A percentile compares a stretch with the other conserved stretches of the same genome.
Evolutionary conservation across 2,797 vertebrate species (phyloP).

Genomic region (Hemibagrus guttatus): DNA sequence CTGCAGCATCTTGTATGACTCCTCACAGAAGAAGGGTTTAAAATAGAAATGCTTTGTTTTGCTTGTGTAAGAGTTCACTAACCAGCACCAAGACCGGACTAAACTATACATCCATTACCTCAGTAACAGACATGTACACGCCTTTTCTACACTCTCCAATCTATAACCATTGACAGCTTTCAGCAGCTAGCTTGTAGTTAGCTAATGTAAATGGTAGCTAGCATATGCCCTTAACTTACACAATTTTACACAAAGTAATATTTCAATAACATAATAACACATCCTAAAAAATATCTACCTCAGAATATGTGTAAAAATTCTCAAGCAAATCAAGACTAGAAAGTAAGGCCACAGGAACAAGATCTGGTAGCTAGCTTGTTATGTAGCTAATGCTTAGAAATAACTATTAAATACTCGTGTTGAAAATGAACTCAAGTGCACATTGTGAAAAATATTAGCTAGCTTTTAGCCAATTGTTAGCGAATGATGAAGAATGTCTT

Average conservation of each 20-base stretch:
- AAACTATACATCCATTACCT: not conserved
- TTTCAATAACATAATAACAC: not conserved
- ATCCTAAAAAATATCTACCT: not conserved
- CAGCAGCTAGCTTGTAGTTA: not conserved
- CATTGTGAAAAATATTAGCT: not conserved
- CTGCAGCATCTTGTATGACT: not conserved
- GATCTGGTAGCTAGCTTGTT: not conserved
- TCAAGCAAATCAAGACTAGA: not conserved
- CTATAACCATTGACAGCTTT: not conserved
- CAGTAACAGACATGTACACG: not conserved
- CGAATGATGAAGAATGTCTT: not conserved
- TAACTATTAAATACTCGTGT: not conserved
- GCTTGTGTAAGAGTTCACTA: not conserved
- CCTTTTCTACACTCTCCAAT: not conserved
- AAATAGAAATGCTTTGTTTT: constrained; percentile 24
- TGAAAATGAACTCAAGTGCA: not conserved
- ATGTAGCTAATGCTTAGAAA: not conserved
- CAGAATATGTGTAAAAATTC: not conserved
- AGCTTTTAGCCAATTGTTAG: not conserved
- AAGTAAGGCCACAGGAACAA: not conserved
- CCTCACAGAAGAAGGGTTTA: not conserved
- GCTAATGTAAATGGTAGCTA: not conserved
- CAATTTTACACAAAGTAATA: too few species aligned
- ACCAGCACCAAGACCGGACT: not conserved
- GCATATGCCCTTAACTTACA: too few species aligned